Evolutionary conservation across 2,888 invertebrate genomes (phyloP).

Genomic region (Luperina testacea): DNA sequence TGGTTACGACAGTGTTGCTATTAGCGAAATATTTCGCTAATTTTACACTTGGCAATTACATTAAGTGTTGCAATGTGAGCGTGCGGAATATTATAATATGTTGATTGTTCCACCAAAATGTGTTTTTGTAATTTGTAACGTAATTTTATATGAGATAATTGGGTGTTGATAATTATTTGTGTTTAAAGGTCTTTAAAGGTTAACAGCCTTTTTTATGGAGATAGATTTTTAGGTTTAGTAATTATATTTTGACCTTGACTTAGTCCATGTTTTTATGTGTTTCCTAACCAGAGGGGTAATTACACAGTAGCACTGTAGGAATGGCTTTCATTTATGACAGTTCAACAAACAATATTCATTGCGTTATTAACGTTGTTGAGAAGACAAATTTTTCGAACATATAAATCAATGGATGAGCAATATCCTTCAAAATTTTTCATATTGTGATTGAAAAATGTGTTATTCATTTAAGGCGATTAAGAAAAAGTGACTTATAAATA

Average conservation of each 20-base stretch:
- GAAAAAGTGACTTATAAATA: not conserved
- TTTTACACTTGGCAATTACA: constrained; percentile 72
- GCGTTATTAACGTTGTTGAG: not conserved
- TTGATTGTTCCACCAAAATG: constrained; percentile 39
- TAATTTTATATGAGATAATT: constrained; percentile 57
- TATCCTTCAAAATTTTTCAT: not conserved
- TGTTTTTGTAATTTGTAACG: constrained; percentile 53
- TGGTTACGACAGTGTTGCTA: constrained; percentile 77
- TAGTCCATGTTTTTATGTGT: not conserved
- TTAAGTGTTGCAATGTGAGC: constrained; percentile 61
- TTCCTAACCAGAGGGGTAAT: not conserved
- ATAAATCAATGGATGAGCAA: not conserved
- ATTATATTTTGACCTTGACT: not conserved
- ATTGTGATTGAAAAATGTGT: not conserved
- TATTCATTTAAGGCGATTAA: too few relatives aligned
- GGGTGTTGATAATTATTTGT: constrained; percentile 16
- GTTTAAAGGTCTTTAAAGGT: constrained; percentile 11
- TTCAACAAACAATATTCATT: not conserved
- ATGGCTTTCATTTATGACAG: not conserved
- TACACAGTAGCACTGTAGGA: not conserved
- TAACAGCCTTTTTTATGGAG: not conserved
- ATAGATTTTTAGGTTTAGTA: not conserved
- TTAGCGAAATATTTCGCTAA: constrained; percentile 81
- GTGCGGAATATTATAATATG: constrained; percentile 50
- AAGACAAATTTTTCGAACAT: not conserved